Base-by-base conservation (phyloP, 1,140 invertebrate genomes). In the Phenacoccus solenopsis region DNA sequence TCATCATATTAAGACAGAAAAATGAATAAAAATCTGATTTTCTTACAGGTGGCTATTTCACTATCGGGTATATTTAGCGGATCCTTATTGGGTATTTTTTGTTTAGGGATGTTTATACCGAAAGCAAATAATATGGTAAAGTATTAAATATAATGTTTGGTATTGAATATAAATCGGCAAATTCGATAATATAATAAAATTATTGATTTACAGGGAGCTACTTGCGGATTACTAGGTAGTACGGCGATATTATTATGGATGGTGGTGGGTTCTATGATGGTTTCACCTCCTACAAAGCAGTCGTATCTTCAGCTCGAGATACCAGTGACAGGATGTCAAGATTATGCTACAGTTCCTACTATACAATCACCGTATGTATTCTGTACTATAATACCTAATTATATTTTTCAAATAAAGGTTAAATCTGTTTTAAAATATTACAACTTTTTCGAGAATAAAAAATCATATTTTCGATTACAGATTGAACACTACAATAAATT, bases 41-140 rank as follows among this genome's bases (percentile, higher is more conserved):
- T 67, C 69, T 70, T 56, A 70, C 73, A 90, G 88, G 85, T 90
- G 57, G 89, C 90, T 0, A 85, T 88, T 38, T 88, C 89, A 70
- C 75, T 83, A 25, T 79, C 78, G 69, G 89, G 90, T 1, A 90
- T 94, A 72, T 87, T 91, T 13, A 87, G 90, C 21, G 91, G 90
- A 5, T 89, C 90, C 20, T 86, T 91, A 0, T 88, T 93, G 71
- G 92, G 91, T 1, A 82, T 94, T 16, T 96, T 94, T 77, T 88
- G 88, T 0, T 79, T 95, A 12, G 93, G 92, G 71, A 91, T 94
- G 84, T 81, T 89, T 56, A 84, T 90, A 74, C 91, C 90, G 21
- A 92, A 88, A 86, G 85, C 89, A 24, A 93, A 91, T 75, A 83
- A 83, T 1, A 73, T 78, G 61, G 74, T 76, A 72, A 76, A 73